phyloP scores from a whole-genome alignment of 2,888 invertebrate species.

The Ferrisia virgata region DNA sequence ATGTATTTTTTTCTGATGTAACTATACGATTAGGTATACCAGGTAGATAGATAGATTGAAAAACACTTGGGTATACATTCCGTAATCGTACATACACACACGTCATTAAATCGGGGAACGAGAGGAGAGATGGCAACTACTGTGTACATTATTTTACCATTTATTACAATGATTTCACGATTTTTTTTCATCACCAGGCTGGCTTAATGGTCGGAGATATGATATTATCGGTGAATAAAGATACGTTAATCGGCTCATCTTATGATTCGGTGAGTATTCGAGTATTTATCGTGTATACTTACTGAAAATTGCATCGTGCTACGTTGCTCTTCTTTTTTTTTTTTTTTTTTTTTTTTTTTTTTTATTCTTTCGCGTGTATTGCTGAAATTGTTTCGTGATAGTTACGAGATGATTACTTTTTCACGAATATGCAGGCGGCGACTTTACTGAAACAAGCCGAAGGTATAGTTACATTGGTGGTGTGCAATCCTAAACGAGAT shows the following conservation, averaged over 20 bases:
- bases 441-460: conserved; percentile 80
- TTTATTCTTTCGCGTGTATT: too few relatives aligned
- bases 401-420: not conserved
- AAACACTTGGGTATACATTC: conserved; percentile 25
- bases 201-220: conserved; percentile 96
- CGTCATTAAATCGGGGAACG: not conserved
- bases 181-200: conserved; percentile 60
- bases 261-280: conserved; percentile 76
- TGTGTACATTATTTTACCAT: conserved; percentile 6
- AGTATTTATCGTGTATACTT: conserved; percentile 50
- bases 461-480: conserved; percentile 77
- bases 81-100: not conserved
- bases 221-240: conserved; percentile 92
- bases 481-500: conserved; percentile 77
- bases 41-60: not conserved
- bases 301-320: not conserved
- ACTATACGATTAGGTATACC: not conserved
- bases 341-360: too few relatives aligned
- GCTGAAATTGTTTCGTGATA: not conserved
- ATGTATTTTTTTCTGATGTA: too few relatives aligned
- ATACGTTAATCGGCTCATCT: conserved; percentile 79
- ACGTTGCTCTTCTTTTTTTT: too few relatives aligned
- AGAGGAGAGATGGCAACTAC: not conserved
- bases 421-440: conserved; percentile 64
- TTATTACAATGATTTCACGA: not conserved